These are phyloP conservation scores for Sympetrum striolatum DNA, from an alignment of 2,888 invertebrate species.

Conservation along the genomic window DNA sequence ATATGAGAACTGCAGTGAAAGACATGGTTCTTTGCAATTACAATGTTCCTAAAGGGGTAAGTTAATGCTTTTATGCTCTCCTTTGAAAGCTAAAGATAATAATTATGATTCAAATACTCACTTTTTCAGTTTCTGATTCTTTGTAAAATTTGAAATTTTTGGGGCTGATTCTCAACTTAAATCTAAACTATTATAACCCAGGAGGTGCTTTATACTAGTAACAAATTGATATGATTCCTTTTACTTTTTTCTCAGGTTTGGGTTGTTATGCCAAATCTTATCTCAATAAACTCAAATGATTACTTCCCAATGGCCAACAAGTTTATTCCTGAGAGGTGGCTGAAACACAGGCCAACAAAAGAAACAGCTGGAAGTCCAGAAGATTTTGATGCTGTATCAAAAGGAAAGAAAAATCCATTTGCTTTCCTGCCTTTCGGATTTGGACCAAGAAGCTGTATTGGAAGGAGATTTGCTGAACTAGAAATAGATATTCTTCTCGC, in stretches of 20 bases:
- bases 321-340: conserved; percentile 59
- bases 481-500: conserved; percentile 86
- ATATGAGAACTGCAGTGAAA: conserved; percentile 58
- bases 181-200: too few species aligned
- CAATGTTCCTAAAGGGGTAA: conserved; percentile 58
- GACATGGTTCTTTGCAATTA: conserved; percentile 61
- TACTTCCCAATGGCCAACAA: conserved; percentile 53
- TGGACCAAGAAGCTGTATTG: conserved; percentile 84
- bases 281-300: background rate
- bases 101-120: too few species aligned
- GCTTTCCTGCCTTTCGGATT: conserved; percentile 79
- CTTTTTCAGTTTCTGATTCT: too few species aligned
- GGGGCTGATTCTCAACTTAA: too few species aligned
- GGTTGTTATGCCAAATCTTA: background rate
- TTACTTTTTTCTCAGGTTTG: background rate
- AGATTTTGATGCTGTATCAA: conserved; percentile 55
- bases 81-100: too few species aligned
- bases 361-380: background rate
- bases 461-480: conserved; percentile 85
- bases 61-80: background rate
- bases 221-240: too few species aligned
- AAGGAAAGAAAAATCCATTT: conserved; percentile 67
- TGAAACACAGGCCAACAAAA: conserved; percentile 48
- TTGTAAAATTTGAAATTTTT: too few species aligned
- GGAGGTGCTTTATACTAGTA: too few species aligned